Evolutionary conservation across 2,113 vertebrate genomes (phyloP).

Genomic region (Callorhinus ursinus): DNA sequence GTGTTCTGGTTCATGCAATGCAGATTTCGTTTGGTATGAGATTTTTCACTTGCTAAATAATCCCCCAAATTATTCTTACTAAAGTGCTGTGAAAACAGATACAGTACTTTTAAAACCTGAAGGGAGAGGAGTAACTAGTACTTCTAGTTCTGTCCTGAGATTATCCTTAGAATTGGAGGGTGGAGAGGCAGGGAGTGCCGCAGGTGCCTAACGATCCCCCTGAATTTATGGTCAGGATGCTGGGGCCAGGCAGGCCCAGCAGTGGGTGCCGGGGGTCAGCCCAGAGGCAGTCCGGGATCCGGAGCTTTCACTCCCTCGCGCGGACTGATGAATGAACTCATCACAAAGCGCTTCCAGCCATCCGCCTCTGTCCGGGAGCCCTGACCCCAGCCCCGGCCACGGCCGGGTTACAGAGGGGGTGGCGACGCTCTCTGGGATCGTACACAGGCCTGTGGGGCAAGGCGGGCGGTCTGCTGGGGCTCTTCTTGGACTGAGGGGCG

Average conservation of each 20-base stretch:
- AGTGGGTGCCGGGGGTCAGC: accelerated
- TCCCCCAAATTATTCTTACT: not conserved
- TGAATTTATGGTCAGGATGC: accelerated
- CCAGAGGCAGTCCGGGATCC: not conserved
- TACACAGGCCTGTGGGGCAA: not conserved
- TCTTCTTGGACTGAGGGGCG: not conserved
- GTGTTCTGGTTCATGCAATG: not conserved
- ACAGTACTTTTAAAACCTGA: not conserved
- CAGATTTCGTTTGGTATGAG: not conserved
- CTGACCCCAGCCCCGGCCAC: not conserved
- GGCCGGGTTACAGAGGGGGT: not conserved
- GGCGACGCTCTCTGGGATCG: accelerated
- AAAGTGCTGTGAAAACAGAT: not conserved
- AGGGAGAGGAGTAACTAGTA: accelerated
- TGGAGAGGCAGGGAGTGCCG: accelerated
- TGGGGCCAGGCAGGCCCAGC: accelerated
- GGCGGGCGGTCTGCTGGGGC: not conserved
- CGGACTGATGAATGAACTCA: accelerated
- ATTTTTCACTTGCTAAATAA: not conserved
- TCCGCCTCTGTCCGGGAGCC: not conserved
- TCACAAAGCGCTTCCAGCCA: accelerated
- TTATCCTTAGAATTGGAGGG: accelerated
- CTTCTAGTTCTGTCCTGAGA: no score
- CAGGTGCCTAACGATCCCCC: accelerated
- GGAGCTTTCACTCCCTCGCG: not conserved